Percentiles rank a stretch among this genome's conserved stretches.
These are phyloP conservation scores for Geotrypetes seraphini DNA, from an alignment of 2,797 vertebrate species.

Conservation along the genomic window DNA sequence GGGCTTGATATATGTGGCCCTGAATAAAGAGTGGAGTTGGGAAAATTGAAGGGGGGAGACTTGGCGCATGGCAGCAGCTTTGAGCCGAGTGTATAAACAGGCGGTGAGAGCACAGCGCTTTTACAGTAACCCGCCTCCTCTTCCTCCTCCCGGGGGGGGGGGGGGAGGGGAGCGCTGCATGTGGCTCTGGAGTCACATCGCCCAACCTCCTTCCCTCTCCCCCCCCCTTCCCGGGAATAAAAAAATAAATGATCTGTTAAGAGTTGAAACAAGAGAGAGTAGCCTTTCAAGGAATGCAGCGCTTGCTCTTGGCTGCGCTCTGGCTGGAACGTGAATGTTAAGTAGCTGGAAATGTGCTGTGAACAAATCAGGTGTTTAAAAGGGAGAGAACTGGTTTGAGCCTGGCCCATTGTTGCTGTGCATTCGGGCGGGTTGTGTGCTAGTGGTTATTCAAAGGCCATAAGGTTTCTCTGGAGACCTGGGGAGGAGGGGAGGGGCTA, in stretches of 20 bases:
- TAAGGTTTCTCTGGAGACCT: conserved; percentile 19
- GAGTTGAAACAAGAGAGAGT: conserved; percentile 7
- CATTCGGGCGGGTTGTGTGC: conserved; percentile 20
- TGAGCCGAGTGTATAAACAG: conserved; percentile 20
- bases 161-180: conserved; percentile 10
- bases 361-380: conserved; percentile 19
- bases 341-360: conserved; percentile 19
- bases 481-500: no score
- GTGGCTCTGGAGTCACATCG: no score
- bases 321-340: conserved; percentile 16
- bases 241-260: background rate
- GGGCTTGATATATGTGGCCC: conserved; percentile 16
- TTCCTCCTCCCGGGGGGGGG: conserved; percentile 3
- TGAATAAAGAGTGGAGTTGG: background rate
- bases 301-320: conserved; percentile 8
- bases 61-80: no score
- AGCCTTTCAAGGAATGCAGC: conserved; percentile 15
- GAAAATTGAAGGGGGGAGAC: no score
- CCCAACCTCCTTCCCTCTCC: no score
- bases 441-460: conserved; percentile 8
- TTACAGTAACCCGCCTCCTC: conserved; percentile 20
- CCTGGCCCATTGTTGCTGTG: conserved; percentile 19
- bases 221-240: no score
- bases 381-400: conserved; percentile 9
- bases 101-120: conserved; percentile 18